phyloP scores from a whole-genome alignment of 1,140 invertebrate species.

The Hypothenemus hampei region DNA sequence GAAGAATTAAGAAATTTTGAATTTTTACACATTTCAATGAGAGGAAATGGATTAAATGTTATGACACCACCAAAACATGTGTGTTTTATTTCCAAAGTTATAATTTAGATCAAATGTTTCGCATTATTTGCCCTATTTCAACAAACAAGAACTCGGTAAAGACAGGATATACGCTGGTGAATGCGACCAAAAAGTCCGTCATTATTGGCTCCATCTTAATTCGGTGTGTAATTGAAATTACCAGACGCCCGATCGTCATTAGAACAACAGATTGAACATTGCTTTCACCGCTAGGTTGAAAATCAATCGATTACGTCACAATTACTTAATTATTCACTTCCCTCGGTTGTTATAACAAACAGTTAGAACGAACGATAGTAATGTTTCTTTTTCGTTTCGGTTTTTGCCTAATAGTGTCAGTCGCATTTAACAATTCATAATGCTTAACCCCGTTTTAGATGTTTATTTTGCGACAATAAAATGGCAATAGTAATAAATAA shows the following conservation, averaged over 20 bases:
- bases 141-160: neutral
- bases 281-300: conserved; percentile 6
- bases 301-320: conserved; percentile 3
- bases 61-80: too few species aligned
- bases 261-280: too few species aligned
- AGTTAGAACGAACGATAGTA: conserved; percentile 6
- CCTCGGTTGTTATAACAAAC: conserved; percentile 10
- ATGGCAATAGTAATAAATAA: neutral
- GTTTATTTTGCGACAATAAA: neutral
- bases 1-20: too few species aligned
- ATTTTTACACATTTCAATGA: too few species aligned
- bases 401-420: too few species aligned
- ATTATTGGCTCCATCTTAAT: conserved; percentile 2
- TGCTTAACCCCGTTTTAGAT: conserved; percentile 3
- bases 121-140: neutral
- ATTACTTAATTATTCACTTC: conserved; percentile 17
- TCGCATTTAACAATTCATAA: too few species aligned
- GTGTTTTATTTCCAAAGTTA: too few species aligned
- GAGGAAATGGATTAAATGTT: too few species aligned
- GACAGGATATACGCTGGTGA: conserved; percentile 5
- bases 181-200: neutral
- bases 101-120: too few species aligned
- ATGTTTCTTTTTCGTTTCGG: conserved; percentile 1
- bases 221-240: conserved; percentile 14
- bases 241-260: neutral